A percentile compares a stretch with the other conserved stretches of the same genome.
These are phyloP conservation scores for Apodemia duryi DNA, from an alignment of 2,888 invertebrate genomes.

Conservation along the genomic window DNA sequence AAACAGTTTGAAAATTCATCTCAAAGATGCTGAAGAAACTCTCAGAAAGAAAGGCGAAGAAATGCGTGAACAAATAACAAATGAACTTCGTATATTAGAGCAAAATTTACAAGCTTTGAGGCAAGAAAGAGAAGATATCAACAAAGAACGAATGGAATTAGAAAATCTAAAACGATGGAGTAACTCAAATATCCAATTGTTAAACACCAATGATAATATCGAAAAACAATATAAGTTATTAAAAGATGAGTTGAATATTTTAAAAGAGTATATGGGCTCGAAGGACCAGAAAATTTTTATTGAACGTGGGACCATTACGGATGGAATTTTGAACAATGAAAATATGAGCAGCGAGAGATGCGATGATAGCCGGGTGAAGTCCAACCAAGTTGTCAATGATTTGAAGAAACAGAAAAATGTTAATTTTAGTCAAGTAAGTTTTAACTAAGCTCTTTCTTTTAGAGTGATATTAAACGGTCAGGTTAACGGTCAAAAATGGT, in stretches of 20 bases:
- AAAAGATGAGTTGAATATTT: slow-evolving; percentile 45
- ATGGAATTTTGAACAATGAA: slow-evolving; percentile 49
- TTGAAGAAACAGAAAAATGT: slow-evolving; percentile 64
- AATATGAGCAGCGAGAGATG: slow-evolving; percentile 33
- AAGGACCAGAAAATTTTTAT: slow-evolving; percentile 43
- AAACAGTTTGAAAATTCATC: slow-evolving; percentile 48
- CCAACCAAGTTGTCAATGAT: slow-evolving; percentile 56
- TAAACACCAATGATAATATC: slow-evolving; percentile 36
- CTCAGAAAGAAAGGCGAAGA: slow-evolving; percentile 55
- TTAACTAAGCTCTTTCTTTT: too few species aligned
- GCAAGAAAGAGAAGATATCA: slow-evolving; percentile 50
- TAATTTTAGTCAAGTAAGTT: slow-evolving; percentile 53
- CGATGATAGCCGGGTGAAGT: slow-evolving; percentile 39
- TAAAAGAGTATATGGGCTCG: slow-evolving; percentile 46
- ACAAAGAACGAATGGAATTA: slow-evolving; percentile 45
- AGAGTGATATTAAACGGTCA: too few species aligned
- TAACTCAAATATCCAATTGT: slow-evolving; percentile 29
- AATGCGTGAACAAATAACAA: slow-evolving; percentile 55
- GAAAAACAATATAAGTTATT: slow-evolving; percentile 47
- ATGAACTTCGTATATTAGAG: slow-evolving; percentile 52
- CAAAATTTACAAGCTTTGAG: slow-evolving; percentile 51
- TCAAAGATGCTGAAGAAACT: slow-evolving; percentile 50
- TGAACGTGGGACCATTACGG: slow-evolving; percentile 49
- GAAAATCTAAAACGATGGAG: slow-evolving; percentile 36
- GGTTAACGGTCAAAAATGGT: too few species aligned